phyloP scores from a whole-genome alignment of 1,140 invertebrate genomes.

The Aricia agestis region DNA sequence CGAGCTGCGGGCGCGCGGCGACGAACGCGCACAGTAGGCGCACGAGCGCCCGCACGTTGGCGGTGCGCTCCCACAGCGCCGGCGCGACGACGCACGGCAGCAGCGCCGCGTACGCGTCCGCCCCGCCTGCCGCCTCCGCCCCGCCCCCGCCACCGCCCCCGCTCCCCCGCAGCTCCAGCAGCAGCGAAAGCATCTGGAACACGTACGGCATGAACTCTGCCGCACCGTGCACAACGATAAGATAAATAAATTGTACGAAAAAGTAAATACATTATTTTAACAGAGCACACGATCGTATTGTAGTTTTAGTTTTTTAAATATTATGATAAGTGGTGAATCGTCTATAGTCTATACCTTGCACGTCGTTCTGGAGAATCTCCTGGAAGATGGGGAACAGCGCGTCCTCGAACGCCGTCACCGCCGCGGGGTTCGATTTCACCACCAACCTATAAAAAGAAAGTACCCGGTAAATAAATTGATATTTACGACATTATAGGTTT shows the following conservation, averaged over 20 bases:
- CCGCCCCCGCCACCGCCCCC: conserved; percentile 76
- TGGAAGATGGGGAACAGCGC: conserved; percentile 95
- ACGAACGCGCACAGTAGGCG: conserved; percentile 92
- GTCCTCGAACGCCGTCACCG: conserved; percentile 93
- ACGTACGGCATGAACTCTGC: conserved; percentile 98
- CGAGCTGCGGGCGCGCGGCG: conserved; percentile 82
- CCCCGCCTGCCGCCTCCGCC: conserved; percentile 63
- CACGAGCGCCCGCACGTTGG: conserved; percentile 94
- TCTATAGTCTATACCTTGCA: conserved; percentile 81
- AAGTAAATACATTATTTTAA: no score
- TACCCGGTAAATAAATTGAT: no score
- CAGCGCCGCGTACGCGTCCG: conserved; percentile 91
- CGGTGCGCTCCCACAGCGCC: conserved; percentile 92
- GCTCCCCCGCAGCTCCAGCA: conserved; percentile 87
- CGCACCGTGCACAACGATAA: conserved; percentile 24
- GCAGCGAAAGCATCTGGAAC: conserved; percentile 95
- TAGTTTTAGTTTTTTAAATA: background rate
- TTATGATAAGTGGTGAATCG: background rate
- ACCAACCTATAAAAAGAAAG: conserved; percentile 80
- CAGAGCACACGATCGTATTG: no score
- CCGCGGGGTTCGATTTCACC: conserved; percentile 86
- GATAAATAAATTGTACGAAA: background rate
- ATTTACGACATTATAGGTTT: no score
- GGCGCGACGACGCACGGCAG: conserved; percentile 93
- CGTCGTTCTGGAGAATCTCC: conserved; percentile 93